Evolutionary conservation across 2,113 vertebrate species (phyloP), one percentile per base, ranked within the genome.

Genomic region (Xyliphius kryptos): DNA sequence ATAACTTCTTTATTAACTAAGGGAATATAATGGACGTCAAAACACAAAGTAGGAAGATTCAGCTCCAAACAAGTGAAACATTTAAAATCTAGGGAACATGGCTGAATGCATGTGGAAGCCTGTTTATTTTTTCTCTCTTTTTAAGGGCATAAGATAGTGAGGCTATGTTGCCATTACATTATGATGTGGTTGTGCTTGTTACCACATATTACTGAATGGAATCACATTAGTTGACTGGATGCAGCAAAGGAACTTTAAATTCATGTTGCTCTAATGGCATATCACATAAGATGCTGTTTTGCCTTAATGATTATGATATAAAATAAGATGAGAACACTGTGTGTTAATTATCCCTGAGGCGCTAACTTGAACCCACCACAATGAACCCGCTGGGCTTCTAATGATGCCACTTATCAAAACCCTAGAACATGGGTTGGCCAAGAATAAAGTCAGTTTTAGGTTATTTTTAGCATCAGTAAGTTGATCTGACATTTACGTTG

Each of bases 341-440:
- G 47, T 21, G 60, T 60, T 69, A 67, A 58, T 76, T 72, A 72
- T 65, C 56, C 70, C 55, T 9, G 14, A 64, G 67, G 63, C 67
- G 1, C 66, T 68, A 56, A 60, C 56, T 56, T 46, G 56, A 70
- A 64, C 56, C 37, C 61, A 61, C 52, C 38, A 64, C 17, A 46
- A 46, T 52, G 47, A 69, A 61, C 70, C 70, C 67, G 67, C 70
- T 67, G 73, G n/a, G 65, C 43, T 66, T 40, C 56, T 76, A 70
- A 76, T 73, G 62, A 70, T 44, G 61, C 50, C 41, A 66, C 64
- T 71, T 47, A 60, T 74, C 73, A 74, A 69, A 74, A 63, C 64
- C 16, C 37, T 7, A 13, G 16, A 22, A 17, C 55, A 46, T 59
- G 56, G 8, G 10, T 47, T 63, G 47, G 51, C 9, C 7, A 37